phyloP scores from a whole-genome alignment of 2,113 vertebrate species.

The Calyptommatus sinebrachiatus region DNA sequence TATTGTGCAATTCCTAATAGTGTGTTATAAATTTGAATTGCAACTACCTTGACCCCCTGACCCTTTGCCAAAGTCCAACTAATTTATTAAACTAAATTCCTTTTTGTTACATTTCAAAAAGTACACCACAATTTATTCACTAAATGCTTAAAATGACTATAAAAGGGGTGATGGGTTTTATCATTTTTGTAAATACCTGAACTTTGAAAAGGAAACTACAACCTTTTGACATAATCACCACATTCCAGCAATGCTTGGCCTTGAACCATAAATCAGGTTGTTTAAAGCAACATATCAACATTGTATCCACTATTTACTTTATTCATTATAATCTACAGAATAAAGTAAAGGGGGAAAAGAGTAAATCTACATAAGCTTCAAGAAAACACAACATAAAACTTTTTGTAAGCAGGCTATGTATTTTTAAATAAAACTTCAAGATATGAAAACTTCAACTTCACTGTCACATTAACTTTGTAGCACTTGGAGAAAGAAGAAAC shows the following conservation, averaged over 20 bases:
- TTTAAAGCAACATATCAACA: slow-evolving; percentile 37
- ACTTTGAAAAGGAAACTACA: slow-evolving; percentile 55
- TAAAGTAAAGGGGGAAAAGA: neutral
- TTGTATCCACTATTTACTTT: slow-evolving; percentile 53
- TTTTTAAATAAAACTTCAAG: slow-evolving; percentile 19
- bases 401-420: slow-evolving; percentile 18
- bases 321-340: slow-evolving; percentile 25
- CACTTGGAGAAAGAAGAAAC: neutral
- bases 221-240: slow-evolving; percentile 57
- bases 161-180: slow-evolving; percentile 40
- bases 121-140: slow-evolving; percentile 48
- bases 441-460: neutral
- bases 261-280: slow-evolving; percentile 57
- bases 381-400: slow-evolving; percentile 39
- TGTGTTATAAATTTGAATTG: slow-evolving; percentile 17
- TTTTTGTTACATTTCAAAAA: slow-evolving; percentile 53
- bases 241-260: slow-evolving; percentile 50
- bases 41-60: slow-evolving; percentile 17
- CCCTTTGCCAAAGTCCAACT: slow-evolving; percentile 36
- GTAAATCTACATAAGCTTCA: slow-evolving; percentile 5
- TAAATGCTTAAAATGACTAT: slow-evolving; percentile 46
- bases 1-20: neutral
- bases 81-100: slow-evolving; percentile 42
- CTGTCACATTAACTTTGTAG: neutral
- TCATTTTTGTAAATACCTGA: slow-evolving; percentile 53